A percentile compares a stretch with the other conserved stretches of the same genome.
phyloP scores from a whole-genome alignment of 2,888 invertebrate genomes.

The Allolobophora icterica region DNA sequence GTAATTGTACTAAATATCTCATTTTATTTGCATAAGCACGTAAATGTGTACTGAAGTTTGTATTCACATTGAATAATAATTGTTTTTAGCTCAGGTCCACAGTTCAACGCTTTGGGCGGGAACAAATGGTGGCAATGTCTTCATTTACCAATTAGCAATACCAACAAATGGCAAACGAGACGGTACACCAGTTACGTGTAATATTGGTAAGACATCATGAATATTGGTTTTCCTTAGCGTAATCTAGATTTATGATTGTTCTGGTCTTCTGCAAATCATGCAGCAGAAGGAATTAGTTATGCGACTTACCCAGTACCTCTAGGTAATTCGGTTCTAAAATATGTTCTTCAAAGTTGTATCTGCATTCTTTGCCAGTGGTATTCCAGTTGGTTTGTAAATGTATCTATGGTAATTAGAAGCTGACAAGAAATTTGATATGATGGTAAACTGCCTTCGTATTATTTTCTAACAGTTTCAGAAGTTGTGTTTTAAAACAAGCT shows the following conservation, averaged over 20 bases:
- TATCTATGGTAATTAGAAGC: background rate
- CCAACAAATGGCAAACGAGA: slow-evolving; percentile 76
- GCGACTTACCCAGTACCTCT: background rate
- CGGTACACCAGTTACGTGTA: slow-evolving; percentile 74
- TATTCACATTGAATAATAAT: background rate
- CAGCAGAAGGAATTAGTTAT: background rate
- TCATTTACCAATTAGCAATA: slow-evolving; percentile 85
- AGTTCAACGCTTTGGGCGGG: slow-evolving; percentile 90
- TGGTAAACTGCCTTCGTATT: background rate
- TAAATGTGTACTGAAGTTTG: background rate
- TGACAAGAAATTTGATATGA: background rate
- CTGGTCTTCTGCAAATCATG: background rate
- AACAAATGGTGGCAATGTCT: slow-evolving; percentile 93
- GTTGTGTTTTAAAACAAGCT: background rate
- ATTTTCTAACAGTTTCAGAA: background rate
- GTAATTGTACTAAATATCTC: background rate
- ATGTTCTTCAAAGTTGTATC: background rate
- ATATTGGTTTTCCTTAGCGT: background rate
- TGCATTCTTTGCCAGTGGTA: background rate
- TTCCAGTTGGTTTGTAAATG: background rate
- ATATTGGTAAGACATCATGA: slow-evolving; percentile 70
- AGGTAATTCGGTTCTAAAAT: background rate
- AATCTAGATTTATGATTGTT: background rate
- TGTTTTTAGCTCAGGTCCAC: slow-evolving; percentile 50
- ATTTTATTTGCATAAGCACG: background rate